Percentiles rank a stretch among this genome's conserved stretches.
These are phyloP conservation scores for Drosophila fungiperda DNA, from an alignment of 2,888 invertebrate genomes.

Conservation along the genomic window DNA sequence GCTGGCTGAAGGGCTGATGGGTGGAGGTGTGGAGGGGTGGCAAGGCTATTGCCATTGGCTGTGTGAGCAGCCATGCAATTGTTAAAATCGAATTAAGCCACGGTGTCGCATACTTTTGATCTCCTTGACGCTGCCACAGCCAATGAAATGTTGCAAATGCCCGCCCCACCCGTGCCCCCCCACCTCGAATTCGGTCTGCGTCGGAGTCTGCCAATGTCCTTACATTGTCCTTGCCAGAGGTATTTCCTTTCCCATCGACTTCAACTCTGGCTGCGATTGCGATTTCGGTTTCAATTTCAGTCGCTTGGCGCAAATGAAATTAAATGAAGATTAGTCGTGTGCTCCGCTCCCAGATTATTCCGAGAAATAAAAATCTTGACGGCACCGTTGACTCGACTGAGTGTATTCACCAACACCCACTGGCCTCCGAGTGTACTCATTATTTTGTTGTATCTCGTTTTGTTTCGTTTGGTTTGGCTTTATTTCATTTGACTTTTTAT, in stretches of 20 bases:
- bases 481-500: conserved; percentile 77
- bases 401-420: conserved; percentile 24
- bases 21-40: not conserved
- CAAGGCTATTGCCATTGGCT: conserved; percentile 70
- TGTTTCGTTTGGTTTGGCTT: conserved; percentile 64
- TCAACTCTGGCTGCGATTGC: conserved; percentile 32
- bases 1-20: not conserved
- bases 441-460: conserved; percentile 50
- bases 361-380: conserved; percentile 80
- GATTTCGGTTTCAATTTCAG: conserved; percentile 74
- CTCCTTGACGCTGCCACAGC: conserved; percentile 70
- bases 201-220: conserved; percentile 63
- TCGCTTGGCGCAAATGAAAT: conserved; percentile 79
- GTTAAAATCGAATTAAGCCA: conserved; percentile 82
- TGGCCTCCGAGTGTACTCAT: conserved; percentile 57
- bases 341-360: conserved; percentile 77
- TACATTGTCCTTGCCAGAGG: conserved; percentile 76
- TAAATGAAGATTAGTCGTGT: conserved; percentile 83
- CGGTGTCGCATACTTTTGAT: conserved; percentile 81
- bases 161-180: not conserved
- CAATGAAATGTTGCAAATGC: conserved; percentile 76
- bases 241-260: conserved; percentile 23
- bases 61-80: conserved; percentile 69
- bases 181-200: not conserved
- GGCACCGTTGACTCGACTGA: conserved; percentile 34